A percentile compares a stretch with the other conserved stretches of the same genome.
phyloP scores from a whole-genome alignment of 2,797 vertebrate genomes.

The Kryptolebias ocellatus region DNA sequence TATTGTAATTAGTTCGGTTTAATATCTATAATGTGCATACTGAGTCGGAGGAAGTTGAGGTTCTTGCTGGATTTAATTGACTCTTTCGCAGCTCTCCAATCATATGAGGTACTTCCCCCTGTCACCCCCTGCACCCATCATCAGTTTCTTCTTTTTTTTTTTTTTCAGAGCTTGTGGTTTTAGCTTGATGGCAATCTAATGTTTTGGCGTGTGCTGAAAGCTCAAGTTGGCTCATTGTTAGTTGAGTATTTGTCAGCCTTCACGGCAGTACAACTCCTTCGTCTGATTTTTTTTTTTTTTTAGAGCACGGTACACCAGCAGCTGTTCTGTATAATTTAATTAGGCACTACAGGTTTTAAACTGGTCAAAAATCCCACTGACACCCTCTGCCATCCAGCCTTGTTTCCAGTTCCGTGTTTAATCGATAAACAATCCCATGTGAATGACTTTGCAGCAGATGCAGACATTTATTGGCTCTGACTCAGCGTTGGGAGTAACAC shows the following conservation, averaged over 20 bases:
- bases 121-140: background rate
- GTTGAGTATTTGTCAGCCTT: constrained; percentile 47
- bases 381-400: background rate
- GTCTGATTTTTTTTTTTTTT: constrained; percentile 3
- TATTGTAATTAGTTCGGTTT: constrained; percentile 33
- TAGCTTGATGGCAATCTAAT: constrained; percentile 2
- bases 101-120: constrained; percentile 9
- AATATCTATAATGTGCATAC: constrained; percentile 30
- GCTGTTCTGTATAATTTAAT: background rate
- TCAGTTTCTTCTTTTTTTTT: constrained; percentile 10
- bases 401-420: background rate
- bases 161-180: constrained; percentile 20
- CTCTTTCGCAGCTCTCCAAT: constrained; percentile 9
- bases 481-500: background rate
- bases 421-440: background rate
- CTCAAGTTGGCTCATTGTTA: constrained; percentile 58
- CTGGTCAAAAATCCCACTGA: background rate
- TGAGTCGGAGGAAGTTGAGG: constrained; percentile 18
- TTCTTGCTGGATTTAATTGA: constrained; percentile 37
- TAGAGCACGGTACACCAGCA: constrained; percentile 5
- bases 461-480: background rate
- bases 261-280: constrained; percentile 28
- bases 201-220: constrained; percentile 41
- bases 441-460: background rate
- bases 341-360: background rate